Evolutionary conservation across 2,797 vertebrate species (phyloP), one percentile per base, ranked within the genome.

Genomic region (Typhlichthys subterraneus): DNA sequence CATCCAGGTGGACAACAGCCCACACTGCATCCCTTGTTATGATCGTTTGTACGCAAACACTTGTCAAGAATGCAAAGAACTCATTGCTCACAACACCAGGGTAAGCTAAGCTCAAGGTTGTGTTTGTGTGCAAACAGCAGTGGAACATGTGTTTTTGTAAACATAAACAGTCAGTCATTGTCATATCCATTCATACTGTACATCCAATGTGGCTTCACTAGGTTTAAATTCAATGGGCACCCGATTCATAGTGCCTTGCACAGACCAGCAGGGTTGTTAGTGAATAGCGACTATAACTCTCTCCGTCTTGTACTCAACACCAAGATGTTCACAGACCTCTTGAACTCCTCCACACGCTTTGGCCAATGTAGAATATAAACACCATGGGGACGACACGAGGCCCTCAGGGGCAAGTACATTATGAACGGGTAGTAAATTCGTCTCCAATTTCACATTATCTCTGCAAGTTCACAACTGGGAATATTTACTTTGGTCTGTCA

Each of bases 21-120:
- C 96, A 0, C 95, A 97, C 90, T 98, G 97, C 61, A 93, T 98
- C 79, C 93, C 95, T 71, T 99, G 97, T 88, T 98, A 99, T 0
- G 96, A 98, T 17, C 91, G 91, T 12, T 92, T 94, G 78, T 93
- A 95, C 0, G 95, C 96, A 81, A 95, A 98, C 86, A 97, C 95
- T 75, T 99, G 97, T 17, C 91, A 95, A 0, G 92, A 95, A 62
- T 99, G 97, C 82, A 95, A 96, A 69, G 94, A 98, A 83, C 86
- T 93, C 33, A 98, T 99, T 0, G 89, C 93, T 14, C 96, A 98
- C 2, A 94, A 98, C 76, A 92, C 94, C 15, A 93, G 94, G 87
- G 97, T 98, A 76, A 91, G 94, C 8, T 4, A 2, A 47, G 15
- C 17, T 33, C 23, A 29, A 29, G 3, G 23, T 29, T 29, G n/a